These are phyloP conservation scores for Hyposmocoma kahamanoa DNA, from an alignment of 1,140 invertebrate genomes.

Conservation along the genomic window DNA sequence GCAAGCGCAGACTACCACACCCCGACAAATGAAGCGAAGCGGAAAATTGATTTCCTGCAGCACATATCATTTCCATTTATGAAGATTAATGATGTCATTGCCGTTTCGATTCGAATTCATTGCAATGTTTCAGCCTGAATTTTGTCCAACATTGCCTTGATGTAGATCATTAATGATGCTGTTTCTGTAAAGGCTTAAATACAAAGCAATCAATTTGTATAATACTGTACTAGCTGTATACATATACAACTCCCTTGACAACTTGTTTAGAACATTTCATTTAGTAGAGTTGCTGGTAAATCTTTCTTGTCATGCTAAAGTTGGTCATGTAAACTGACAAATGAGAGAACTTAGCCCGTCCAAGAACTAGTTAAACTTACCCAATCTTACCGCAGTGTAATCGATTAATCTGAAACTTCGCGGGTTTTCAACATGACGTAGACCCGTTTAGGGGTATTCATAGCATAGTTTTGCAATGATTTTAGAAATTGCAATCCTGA, in stretches of 20 bases:
- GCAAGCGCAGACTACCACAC: slow-evolving; percentile 14
- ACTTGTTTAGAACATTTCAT: no score
- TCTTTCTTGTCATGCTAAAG: slow-evolving; percentile 21
- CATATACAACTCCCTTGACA: no score
- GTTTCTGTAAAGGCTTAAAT: no score
- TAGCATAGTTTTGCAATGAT: slow-evolving; percentile 27
- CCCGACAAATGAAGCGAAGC: slow-evolving; percentile 24
- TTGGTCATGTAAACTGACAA: slow-evolving; percentile 28
- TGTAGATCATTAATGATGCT: no score
- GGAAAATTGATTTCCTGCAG: slow-evolving; percentile 34
- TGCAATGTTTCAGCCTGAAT: no score
- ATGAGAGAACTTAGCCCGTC: slow-evolving; percentile 34
- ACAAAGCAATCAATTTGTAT: no score
- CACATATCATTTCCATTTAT: slow-evolving; percentile 37
- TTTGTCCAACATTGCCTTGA: no score
- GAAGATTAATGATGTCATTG: slow-evolving; percentile 28
- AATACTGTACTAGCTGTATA: no score
- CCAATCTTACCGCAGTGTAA: slow-evolving; percentile 40
- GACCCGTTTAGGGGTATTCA: slow-evolving; percentile 24
- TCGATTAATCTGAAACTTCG: slow-evolving; percentile 58
- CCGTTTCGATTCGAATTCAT: neutral
- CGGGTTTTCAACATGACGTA: slow-evolving; percentile 32
- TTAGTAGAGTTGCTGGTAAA: slow-evolving; percentile 12
- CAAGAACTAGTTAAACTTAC: slow-evolving; percentile 40
- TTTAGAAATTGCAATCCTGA: slow-evolving; percentile 17